phyloP scores from a whole-genome alignment of 2,797 vertebrate species.

The Cossypha niveicapilla region DNA sequence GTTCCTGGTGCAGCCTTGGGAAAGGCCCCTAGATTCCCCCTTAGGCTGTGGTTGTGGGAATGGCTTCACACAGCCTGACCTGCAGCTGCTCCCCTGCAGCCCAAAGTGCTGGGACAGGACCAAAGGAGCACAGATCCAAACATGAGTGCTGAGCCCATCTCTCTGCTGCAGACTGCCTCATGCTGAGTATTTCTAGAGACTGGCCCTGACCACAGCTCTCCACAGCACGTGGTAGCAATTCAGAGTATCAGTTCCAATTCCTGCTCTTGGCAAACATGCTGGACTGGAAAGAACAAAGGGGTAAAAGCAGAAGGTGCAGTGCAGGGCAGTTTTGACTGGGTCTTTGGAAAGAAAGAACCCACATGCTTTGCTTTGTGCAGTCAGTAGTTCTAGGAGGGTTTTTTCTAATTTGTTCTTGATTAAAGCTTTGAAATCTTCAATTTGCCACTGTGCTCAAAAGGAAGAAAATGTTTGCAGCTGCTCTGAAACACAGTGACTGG shows the following conservation, averaged over 20 bases:
- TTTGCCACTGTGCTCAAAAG: background rate
- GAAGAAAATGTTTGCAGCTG: background rate
- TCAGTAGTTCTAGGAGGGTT: background rate
- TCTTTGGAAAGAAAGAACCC: background rate
- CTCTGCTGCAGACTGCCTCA: background rate
- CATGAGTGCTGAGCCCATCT: accelerated
- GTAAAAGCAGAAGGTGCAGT: background rate
- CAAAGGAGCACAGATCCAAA: background rate
- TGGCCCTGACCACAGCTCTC: background rate
- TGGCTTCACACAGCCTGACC: background rate
- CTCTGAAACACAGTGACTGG: background rate
- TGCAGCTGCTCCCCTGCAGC: background rate
- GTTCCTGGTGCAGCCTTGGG: background rate
- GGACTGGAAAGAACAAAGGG: background rate
- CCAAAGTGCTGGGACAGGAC: background rate
- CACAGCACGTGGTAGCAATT: background rate
- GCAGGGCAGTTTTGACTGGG: background rate
- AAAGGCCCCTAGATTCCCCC: accelerated
- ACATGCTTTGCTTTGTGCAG: accelerated
- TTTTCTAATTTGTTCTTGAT: background rate
- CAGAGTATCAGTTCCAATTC: background rate
- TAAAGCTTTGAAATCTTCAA: background rate
- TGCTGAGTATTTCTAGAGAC: background rate
- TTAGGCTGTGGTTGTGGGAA: background rate
- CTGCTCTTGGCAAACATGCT: background rate